Evolutionary conservation across 37 sponge, comb jelly and placozoan genomes (phyloP), one percentile per base, ranked within the genome.

Genomic region (Spongilla lacustris): DNA sequence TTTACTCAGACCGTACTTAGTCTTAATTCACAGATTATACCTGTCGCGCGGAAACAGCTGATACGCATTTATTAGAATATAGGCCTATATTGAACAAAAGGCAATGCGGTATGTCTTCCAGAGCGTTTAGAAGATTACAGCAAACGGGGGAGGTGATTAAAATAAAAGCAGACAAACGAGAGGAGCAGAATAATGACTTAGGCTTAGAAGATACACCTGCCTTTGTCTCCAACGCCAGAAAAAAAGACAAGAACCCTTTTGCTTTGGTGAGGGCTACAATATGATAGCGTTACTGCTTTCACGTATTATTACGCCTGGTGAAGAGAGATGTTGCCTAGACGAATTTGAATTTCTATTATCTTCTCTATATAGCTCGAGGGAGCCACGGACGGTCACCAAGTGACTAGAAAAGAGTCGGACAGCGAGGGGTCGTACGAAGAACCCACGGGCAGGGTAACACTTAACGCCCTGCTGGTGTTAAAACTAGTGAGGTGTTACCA

Each of bases 41-140:
- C 58, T 58, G 58, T 58, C 58, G 58, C 58, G 58, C 58, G 58
- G 58, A 58, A 58, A 58, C 58, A 58, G 58, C 58, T 58, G 58
- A 58, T 58, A 58, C 58, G 58, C 58, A 58, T 58, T 58, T 58
- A 58, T 58, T 58, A 17, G 58, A 58, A 58, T 58, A 68, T 35
- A 11, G 23, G 14, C 14, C 68, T 21, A 36, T 6, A 2, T 67
- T 27, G 41, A 41, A 58, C 58, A 58, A 58, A 17, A 58, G 46
- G 8, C 46, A 8, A 46, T n/a, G n/a, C 19, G 58, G 11, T 17
- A 95, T 95, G 95, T 95, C 95, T 24, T 91, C 95, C 68, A 69
- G 95, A 37, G 90, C 95, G 1, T 81, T 89, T 28, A 75, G 87
- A 68, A 41, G 93, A 46, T 71, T 95, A 28, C 69, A 88, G 25